Evolutionary conservation across 1,140 invertebrate species (phyloP).

Genomic region (Drosophila paulistorum): DNA sequence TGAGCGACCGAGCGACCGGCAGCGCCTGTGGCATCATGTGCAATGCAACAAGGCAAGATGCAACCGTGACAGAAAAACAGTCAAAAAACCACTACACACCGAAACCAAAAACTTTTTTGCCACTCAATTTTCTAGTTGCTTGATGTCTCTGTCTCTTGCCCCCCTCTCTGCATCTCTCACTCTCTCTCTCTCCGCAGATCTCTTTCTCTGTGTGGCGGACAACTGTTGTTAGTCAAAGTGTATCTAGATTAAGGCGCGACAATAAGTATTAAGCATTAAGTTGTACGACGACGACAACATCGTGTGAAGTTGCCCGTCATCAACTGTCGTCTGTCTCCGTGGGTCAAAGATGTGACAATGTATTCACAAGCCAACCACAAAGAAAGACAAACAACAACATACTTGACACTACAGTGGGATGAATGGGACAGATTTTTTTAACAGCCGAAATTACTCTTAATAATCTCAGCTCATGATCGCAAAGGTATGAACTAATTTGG

Average conservation of each 20-base stretch:
- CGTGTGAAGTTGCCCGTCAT: conserved; percentile 69
- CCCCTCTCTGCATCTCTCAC: conserved; percentile 23
- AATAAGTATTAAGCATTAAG: conserved; percentile 79
- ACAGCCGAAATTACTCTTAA: too few relatives aligned
- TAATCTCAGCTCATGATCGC: too few relatives aligned
- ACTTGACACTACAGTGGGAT: conserved; percentile 23
- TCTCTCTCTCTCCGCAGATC: conserved; percentile 27
- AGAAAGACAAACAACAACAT: background rate
- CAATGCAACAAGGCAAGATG: conserved; percentile 23
- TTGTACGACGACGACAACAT: conserved; percentile 65
- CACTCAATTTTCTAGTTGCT: conserved; percentile 68
- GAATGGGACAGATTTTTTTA: background rate
- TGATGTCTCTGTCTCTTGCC: conserved; percentile 36
- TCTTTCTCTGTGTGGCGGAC: conserved; percentile 17
- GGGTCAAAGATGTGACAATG: conserved; percentile 51
- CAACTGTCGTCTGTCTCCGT: conserved; percentile 20
- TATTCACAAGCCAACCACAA: background rate
- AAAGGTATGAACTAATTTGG: too few relatives aligned
- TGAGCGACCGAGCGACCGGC: background rate
- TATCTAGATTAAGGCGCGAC: conserved; percentile 82
- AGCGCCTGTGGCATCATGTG: conserved; percentile 44
- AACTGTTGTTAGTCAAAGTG: conserved; percentile 70
- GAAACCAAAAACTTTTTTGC: conserved; percentile 55
- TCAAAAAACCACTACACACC: conserved; percentile 37
- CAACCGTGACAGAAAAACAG: conserved; percentile 59